These are phyloP conservation scores for Apamea epomidion DNA, from an alignment of 2,888 invertebrate genomes.

Conservation along the genomic window DNA sequence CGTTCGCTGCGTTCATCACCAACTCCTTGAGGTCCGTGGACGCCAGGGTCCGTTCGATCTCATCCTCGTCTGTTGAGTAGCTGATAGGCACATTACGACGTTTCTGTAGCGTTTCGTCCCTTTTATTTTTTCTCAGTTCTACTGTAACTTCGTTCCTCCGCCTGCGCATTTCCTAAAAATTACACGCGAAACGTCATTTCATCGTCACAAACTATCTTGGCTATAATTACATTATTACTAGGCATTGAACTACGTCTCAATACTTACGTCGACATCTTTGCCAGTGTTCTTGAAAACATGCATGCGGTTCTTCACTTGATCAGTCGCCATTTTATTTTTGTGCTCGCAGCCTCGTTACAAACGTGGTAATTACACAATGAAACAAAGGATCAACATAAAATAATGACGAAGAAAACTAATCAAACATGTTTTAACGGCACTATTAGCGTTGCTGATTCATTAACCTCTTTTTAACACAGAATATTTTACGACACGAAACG, in stretches of 20 bases:
- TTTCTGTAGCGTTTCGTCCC: conserved; percentile 99
- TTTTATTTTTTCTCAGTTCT: conserved; percentile 99
- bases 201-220: conserved; percentile 31
- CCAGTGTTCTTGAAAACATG: conserved; percentile 99
- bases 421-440: conserved; percentile 86
- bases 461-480: conserved; percentile 82
- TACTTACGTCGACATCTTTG: conserved; percentile 99
- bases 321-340: conserved; percentile 94
- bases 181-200: conserved; percentile 63
- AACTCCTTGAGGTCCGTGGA: conserved; percentile 95
- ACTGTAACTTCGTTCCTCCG: conserved; percentile 99
- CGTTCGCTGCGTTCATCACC: conserved; percentile 96
- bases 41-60: conserved; percentile 92
- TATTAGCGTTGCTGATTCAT: conserved; percentile 83
- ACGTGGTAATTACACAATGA: conserved; percentile 85
- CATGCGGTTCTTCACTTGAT: conserved; percentile 95
- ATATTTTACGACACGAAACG: conserved; percentile 83
- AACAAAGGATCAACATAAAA: conserved; percentile 87
- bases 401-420: conserved; percentile 81
- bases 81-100: conserved; percentile 97
- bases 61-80: conserved; percentile 96
- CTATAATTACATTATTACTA: conserved; percentile 38
- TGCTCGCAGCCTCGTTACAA: conserved; percentile 80
- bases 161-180: conserved; percentile 97
- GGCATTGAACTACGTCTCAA: conserved; percentile 39